Evolutionary conservation across 2,797 vertebrate species (phyloP), one percentile per base, ranked within the genome.

Genomic region (Helostoma temminkii): DNA sequence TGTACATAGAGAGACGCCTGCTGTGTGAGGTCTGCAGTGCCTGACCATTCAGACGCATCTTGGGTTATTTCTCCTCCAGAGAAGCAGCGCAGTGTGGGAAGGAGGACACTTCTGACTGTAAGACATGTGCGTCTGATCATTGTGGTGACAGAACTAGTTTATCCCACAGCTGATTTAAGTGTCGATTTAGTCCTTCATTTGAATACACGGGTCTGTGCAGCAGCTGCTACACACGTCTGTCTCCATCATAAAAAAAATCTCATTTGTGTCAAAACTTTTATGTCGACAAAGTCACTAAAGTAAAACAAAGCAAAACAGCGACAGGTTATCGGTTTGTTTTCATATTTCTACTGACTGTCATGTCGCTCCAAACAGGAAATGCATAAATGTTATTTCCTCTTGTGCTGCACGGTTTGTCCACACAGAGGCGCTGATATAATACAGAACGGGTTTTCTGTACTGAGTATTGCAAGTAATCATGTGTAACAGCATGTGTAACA

Each of bases 1-100:
- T 96, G 94, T 0, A 96, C 85, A 46, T 96, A 96, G 18, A 96
- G 84, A 16, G 93, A 92, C 10, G 94, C 93, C 63, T 90, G 79
- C 9, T 85, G 5, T 1, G 61, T 48, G 41, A 78, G 65, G 9
- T 32, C 19, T 2, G 59, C 3, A 3, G 65, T 48, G 15, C 0
- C 42, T 10, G 43, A 11, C 16, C 56, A 6, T 2, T 54, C 74
- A 19, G 24, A 24, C 0, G 1, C 70, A 14, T 70, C 42, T 34
- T 28, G 50, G 10, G 16, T 68, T 6, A 15, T 9, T 21, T 47
- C 57, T 12, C 52, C 67, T 0, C 8, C 21, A 0, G 78, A 84
- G 30, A 81, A 61, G 69, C 54, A 5, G n/a, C 83, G 58, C 58
- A 62, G 25, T 2, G 25, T 19, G 12, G 49, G 1, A 18, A 8